Conservation (phyloP, 2,888 invertebrate genomes). For the Ennomos fuscantarius region DNA sequence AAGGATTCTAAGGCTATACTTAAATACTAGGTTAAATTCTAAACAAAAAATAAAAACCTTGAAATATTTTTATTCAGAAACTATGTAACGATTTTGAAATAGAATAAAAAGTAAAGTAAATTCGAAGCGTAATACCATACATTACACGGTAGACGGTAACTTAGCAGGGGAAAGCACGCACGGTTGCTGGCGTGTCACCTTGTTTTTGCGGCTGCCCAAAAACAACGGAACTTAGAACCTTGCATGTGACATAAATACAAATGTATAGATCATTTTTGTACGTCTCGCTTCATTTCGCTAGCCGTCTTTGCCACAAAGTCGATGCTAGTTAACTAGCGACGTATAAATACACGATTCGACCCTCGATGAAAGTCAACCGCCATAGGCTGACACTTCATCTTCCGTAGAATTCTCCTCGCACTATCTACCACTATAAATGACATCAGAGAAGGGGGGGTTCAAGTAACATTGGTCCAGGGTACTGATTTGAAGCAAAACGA, state of each 20-base stretch:
- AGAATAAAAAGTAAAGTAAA: conserved; percentile 25
- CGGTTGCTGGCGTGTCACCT: conserved; percentile 55
- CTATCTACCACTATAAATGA: conserved; percentile 48
- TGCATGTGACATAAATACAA: conserved; percentile 61
- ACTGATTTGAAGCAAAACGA: conserved; percentile 65
- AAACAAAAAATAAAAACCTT: conserved; percentile 24
- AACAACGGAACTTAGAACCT: conserved; percentile 58
- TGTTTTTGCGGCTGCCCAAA: conserved; percentile 56
- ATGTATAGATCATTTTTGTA: conserved; percentile 71
- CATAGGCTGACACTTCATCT: conserved; percentile 59
- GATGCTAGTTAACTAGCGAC: conserved; percentile 69
- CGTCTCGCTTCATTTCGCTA: conserved; percentile 73
- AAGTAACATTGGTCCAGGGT: conserved; percentile 55
- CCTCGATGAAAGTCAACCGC: conserved; percentile 61
- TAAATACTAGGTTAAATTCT: conserved; percentile 24
- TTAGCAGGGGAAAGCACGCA: conserved; percentile 54
- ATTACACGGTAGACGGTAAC: conserved; percentile 49
- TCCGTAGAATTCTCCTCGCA: conserved; percentile 52
- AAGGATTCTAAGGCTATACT: conserved; percentile 35
- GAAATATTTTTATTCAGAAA: conserved; percentile 24
- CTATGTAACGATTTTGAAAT: conserved; percentile 23
- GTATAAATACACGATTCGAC: conserved; percentile 71
- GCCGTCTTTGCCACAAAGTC: conserved; percentile 70
- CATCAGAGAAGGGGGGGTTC: conserved; percentile 63
- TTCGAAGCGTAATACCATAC: conserved; percentile 27